Evolutionary conservation across 2,888 invertebrate genomes (phyloP), one percentile per base, ranked within the genome.

Genomic region (Patella depressa): DNA sequence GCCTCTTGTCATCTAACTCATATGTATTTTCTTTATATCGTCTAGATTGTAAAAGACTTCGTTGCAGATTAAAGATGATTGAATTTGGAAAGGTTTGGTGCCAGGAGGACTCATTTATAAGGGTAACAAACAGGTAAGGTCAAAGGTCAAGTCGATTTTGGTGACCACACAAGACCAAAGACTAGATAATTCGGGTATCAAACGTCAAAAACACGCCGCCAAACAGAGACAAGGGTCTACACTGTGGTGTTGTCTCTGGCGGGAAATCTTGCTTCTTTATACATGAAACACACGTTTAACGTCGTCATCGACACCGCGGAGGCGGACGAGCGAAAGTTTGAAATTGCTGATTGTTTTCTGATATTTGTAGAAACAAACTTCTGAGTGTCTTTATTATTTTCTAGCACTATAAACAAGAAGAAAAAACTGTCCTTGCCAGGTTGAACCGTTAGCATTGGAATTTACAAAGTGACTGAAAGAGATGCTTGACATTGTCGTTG

Each of bases 351-450:
- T 65, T 65, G 65, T 65, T 65, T 65, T 65, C 65, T 65, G 24
- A 65, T 65, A 65, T 65, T 65, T 65, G 65, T 65, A 24, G 24
- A 65, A 65, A 65, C 65, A 65, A 65, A 65, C 65, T 65, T 65
- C 65, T 24, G 65, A 65, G 24, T 65, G 65, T 65, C 65, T 65
- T 65, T 65, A 24, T 24, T 65, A 65, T 65, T 24, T 65, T 65
- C 19, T 3, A 65, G 19, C 19, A 65, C 65, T 65, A 19, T 19
- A 24, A 65, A 65, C 65, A 65, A 12, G 19, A 65, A 19, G 65
- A 65, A 65, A 65, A 45, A 65, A 65, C 19, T 24, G 65, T 65
- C 65, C 11, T 65, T 24, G 11, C 24, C 14, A 24, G 65, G 19
- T 65, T 19, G 19, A 65, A 65, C n/a, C 19, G 65, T 65, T 65